Base-by-base conservation (phyloP, 2,797 vertebrate genomes). In the Antennarius maculatus region DNA sequence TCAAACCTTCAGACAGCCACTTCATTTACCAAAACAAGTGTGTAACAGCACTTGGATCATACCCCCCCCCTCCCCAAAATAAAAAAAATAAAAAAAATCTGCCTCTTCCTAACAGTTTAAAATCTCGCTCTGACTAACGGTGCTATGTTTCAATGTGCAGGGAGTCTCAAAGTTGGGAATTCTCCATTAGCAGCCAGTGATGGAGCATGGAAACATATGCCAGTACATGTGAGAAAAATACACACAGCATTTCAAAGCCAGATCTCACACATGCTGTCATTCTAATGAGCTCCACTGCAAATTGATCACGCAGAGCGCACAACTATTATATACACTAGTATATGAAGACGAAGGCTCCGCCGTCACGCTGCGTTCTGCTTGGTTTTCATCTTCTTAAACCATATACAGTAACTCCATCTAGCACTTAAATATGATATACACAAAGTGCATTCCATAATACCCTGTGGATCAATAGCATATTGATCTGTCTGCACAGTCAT, bases 1-100 rank as follows among this genome's bases (percentile, higher is more conserved):
- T 82, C 79, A 78, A 74, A 71, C 73, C 69, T 71, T 53, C 73
- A 81, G 77, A 83, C 57, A 66, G 58, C 78, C 69, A 77, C 72
- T 80, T 86, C 7, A 74, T 82, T 86, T 74, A 71, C 28, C 5
- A 71, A 80, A 66, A 76, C 65, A 57, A 62, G 71, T 43, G 1
- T 73, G 57, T 60, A 62, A 58, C 37, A 49, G 61, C 57, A 50
- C 8, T 66, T 10, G 23, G 63, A 45, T 65, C 52, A 54, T 41
- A 51, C 49, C 63, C 69, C 45, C n/a, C n/a, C n/a, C n/a, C n/a
- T n/a, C n/a, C n/a, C 23, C 23, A 23, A 23, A 23, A 23, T 1
- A 56, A 54, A 56, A 68, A 55, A 41, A 72, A 60, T 11, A 1
- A 16, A 2, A 6, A 28, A 7, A 11, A 8, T 14, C 18, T 13